Percentiles rank a stretch among this genome's conserved stretches.
Conservation (phyloP, 1,140 invertebrate genomes). For the Sminthurinus signatus region DNA sequence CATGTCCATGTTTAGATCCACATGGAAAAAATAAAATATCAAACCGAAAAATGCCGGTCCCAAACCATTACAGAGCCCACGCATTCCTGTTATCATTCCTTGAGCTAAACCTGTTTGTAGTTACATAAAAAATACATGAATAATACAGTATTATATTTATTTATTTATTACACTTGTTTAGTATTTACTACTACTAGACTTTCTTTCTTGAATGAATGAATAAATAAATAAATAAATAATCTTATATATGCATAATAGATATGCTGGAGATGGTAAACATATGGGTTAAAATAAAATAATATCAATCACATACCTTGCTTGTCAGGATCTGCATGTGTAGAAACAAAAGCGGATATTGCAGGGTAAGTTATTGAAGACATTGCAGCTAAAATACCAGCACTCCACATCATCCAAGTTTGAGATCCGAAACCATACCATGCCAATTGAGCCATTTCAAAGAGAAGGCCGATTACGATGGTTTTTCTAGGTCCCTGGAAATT, state of each 20-base stretch:
- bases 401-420: slow-evolving; percentile 96
- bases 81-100: slow-evolving; percentile 95
- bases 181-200: too few relatives aligned
- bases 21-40: slow-evolving; percentile 97
- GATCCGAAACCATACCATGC: slow-evolving; percentile 95
- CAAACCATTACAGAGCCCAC: slow-evolving; percentile 86
- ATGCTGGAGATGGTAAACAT: neutral
- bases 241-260: slow-evolving; percentile 1
- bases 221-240: too few relatives aligned
- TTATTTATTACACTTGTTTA: too few relatives aligned
- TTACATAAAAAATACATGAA: slow-evolving; percentile 19
- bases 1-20: slow-evolving; percentile 81
- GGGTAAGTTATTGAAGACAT: slow-evolving; percentile 95
- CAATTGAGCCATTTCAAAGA: slow-evolving; percentile 94
- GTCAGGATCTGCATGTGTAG: slow-evolving; percentile 91
- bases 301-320: slow-evolving; percentile 68
- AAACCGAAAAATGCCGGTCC: slow-evolving; percentile 95
- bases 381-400: slow-evolving; percentile 89
- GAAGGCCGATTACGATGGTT: slow-evolving; percentile 73
- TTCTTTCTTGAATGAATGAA: too few relatives aligned
- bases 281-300: neutral
- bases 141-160: too few relatives aligned
- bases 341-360: slow-evolving; percentile 98
- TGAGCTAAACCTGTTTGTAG: slow-evolving; percentile 86
- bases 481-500: too few relatives aligned